Conservation (phyloP, 2,113 vertebrate genomes). For the Python bivittatus region DNA sequence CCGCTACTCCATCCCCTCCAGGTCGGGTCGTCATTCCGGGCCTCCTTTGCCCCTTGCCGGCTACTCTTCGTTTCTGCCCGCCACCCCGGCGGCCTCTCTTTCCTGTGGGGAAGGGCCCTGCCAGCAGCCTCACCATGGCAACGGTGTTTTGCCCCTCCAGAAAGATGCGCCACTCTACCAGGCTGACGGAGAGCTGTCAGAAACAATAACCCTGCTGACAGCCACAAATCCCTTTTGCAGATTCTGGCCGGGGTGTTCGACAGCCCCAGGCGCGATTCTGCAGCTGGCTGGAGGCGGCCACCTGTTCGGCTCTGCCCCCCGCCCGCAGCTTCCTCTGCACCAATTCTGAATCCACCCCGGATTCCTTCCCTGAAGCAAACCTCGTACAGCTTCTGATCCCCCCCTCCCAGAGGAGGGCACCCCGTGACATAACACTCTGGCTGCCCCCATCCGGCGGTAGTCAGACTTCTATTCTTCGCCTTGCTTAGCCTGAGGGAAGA, state of each 20-base stretch:
- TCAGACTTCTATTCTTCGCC: not conserved
- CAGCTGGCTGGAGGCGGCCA: not conserved
- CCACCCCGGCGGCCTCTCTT: not conserved
- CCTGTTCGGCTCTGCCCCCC: accelerated
- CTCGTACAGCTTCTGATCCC: not conserved
- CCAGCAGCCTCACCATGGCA: constrained; percentile 6
- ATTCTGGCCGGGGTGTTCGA: not conserved
- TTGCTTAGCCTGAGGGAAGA: not conserved
- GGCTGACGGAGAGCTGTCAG: not conserved
- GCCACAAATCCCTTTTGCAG: not conserved
- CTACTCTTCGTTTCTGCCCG: not conserved
- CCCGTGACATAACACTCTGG: not conserved
- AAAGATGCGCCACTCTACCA: not conserved
- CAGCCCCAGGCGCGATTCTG: not conserved
- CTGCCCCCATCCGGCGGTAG: not conserved
- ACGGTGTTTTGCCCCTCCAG: not conserved
- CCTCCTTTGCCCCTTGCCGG: not conserved
- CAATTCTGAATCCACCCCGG: not conserved
- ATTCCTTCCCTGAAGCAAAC: not conserved
- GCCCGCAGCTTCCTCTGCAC: not conserved
- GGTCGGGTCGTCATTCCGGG: not conserved
- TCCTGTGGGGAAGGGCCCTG: not conserved
- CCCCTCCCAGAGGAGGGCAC: not conserved
- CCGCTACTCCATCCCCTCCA: not conserved
- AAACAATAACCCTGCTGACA: not conserved